Evolutionary conservation across 1,140 invertebrate genomes (phyloP).

Genomic region (Drosophila lowei): DNA sequence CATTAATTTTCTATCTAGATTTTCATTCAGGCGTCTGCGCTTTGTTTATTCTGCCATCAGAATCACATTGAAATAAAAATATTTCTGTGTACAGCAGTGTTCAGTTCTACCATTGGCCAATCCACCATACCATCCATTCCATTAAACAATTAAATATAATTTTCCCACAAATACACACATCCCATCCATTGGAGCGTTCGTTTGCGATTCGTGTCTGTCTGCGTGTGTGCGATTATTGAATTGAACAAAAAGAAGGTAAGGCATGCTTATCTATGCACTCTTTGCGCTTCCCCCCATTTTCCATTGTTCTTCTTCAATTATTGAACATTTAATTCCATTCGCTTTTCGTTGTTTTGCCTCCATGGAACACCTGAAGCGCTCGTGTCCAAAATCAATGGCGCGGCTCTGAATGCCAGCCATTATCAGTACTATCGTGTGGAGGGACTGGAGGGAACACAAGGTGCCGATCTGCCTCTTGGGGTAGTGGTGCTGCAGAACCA

Average conservation of each 20-base stretch:
- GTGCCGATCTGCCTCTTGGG: conserved; percentile 8
- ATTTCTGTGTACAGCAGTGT: conserved; percentile 10
- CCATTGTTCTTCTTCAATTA: conserved; percentile 33
- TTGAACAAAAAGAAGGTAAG: conserved; percentile 22
- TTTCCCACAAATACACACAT: conserved; percentile 16
- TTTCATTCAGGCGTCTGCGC: conserved; percentile 24
- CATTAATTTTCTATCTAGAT: conserved; percentile 5
- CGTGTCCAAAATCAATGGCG: conserved; percentile 60
- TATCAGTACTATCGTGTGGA: conserved; percentile 48
- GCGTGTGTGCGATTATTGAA: conserved; percentile 1
- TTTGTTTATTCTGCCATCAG: not conserved
- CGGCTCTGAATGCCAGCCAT: conserved; percentile 47
- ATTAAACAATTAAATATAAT: conserved; percentile 4
- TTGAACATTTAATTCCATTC: conserved; percentile 41
- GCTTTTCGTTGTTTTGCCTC: not conserved
- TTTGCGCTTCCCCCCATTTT: conserved; percentile 18
- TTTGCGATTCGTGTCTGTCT: not conserved
- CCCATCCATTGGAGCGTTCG: not conserved
- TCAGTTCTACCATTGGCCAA: not conserved
- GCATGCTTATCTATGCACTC: conserved; percentile 39
- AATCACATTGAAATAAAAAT: conserved; percentile 2
- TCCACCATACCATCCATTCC: not conserved
- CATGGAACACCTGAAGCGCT: conserved; percentile 32
- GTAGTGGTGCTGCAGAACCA: conserved; percentile 27
- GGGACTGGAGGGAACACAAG: not conserved